Evolutionary conservation across 2,797 vertebrate species (phyloP), one percentile per base, ranked within the genome.

Genomic region (Sphenopsis melanotis): DNA sequence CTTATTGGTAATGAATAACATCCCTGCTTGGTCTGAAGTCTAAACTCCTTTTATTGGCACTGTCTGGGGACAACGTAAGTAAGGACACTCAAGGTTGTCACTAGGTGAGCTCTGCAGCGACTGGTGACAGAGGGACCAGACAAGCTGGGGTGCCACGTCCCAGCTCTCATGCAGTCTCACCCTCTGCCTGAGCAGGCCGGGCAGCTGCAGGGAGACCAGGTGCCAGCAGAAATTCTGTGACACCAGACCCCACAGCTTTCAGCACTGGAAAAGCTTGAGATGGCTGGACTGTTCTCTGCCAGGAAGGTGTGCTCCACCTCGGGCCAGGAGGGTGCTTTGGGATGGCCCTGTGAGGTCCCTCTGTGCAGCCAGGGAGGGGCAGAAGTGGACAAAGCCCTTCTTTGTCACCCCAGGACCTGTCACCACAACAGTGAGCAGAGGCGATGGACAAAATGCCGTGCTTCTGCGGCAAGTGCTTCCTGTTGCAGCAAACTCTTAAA

Each of bases 1-100:
- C 95, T 90, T 34, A 13, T 65, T 72, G 77, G 71, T 79, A 96
- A 96, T 90, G 87, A 94, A 88, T 91, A 88, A 82, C 93, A 90
- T 86, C 69, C 47, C 72, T 66, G 76, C 93, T 78, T 11, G 2
- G 80, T 78, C 72, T 83, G 91, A 83, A 91, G 88, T 87, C 86
- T 96, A 74, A 96, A 94, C 93, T 92, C 89, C 93, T 95, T 94
- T 89, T 89, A 93, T 89, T 82, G 71, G 90, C 78, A 89, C 76
- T 3, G 55, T 92, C 92, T 90, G 93, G 81, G 93, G 83, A 93
- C 26, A 2, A 78, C 8, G 19, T 46, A 87, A 89, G 84, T 83
- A 79, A 94, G 93, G 93, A 93, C 95, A 30, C 83, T 94, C 87
- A 93, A 95, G 91, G 96, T 94, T 94, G 96, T 92, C 91, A 85